phyloP scores from a whole-genome alignment of 2,888 invertebrate species.

The Rutpela maculata region DNA sequence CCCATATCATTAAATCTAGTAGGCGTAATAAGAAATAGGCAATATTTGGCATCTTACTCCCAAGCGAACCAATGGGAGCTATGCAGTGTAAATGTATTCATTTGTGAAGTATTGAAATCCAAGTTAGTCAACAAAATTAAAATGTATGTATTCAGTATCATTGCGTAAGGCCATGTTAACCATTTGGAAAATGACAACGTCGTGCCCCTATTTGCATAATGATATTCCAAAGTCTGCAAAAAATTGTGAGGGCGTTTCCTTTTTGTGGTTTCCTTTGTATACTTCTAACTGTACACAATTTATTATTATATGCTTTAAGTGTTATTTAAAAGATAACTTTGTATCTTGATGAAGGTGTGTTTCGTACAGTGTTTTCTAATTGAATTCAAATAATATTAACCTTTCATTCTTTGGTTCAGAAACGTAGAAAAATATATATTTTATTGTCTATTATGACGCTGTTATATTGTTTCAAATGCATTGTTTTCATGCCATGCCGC shows the following conservation, averaged over 20 bases:
- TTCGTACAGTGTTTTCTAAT: slow-evolving; percentile 46
- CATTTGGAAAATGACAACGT: slow-evolving; percentile 59
- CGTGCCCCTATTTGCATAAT: slow-evolving; percentile 60
- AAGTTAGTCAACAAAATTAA: slow-evolving; percentile 47
- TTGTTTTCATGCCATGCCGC: slow-evolving; percentile 33
- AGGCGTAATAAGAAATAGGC: too few relatives aligned
- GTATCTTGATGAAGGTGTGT: slow-evolving; percentile 54
- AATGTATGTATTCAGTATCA: slow-evolving; percentile 47
- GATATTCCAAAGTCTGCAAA: slow-evolving; percentile 54
- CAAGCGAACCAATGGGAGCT: slow-evolving; percentile 15
- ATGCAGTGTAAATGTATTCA: slow-evolving; percentile 20
- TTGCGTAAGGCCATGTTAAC: slow-evolving; percentile 57
- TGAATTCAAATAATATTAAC: slow-evolving; percentile 50
- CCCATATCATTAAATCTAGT: too few relatives aligned
- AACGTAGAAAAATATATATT: slow-evolving; percentile 37
- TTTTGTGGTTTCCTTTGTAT: slow-evolving; percentile 56
- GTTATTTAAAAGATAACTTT: slow-evolving; percentile 53
- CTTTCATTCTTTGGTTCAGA: slow-evolving; percentile 39
- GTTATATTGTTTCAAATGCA: slow-evolving; percentile 26
- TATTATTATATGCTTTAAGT: slow-evolving; percentile 53
- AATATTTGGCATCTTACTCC: neutral
- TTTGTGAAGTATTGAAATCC: slow-evolving; percentile 35
- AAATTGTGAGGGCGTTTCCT: slow-evolving; percentile 57
- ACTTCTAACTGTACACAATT: slow-evolving; percentile 56
- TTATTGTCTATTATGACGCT: slow-evolving; percentile 42